Percentiles rank a stretch among this genome's conserved stretches.
phyloP scores from a whole-genome alignment of 2,888 invertebrate species.

The Drosophila mimica region DNA sequence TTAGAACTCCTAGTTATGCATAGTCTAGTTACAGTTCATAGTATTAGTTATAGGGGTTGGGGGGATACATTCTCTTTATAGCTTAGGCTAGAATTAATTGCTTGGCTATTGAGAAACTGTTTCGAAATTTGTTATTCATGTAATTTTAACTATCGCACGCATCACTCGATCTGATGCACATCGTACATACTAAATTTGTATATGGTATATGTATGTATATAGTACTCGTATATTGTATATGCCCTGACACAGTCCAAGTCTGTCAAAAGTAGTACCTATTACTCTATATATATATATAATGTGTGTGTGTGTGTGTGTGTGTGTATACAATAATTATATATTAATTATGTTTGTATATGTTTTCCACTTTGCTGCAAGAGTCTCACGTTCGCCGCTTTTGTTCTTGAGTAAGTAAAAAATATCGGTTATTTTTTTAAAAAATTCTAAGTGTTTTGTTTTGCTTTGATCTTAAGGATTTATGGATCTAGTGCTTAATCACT shows the following conservation, averaged over 20 bases:
- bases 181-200: conserved; percentile 45
- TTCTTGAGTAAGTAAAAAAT: conserved; percentile 43
- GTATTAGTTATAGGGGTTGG: background rate
- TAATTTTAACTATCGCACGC: conserved; percentile 43
- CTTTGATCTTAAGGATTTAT: conserved; percentile 11
- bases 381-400: conserved; percentile 25
- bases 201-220: conserved; percentile 38
- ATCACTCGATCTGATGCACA: conserved; percentile 24
- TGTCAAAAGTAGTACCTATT: conserved; percentile 65
- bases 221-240: conserved; percentile 64
- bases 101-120: conserved; percentile 19
- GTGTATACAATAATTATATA: conserved; percentile 5
- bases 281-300: conserved; percentile 28
- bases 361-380: conserved; percentile 17
- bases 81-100: conserved; percentile 18
- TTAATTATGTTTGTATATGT: conserved; percentile 5
- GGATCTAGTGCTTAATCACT: conserved; percentile 69
- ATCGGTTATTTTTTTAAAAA: conserved; percentile 33
- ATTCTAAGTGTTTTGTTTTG: conserved; percentile 39
- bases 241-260: conserved; percentile 78
- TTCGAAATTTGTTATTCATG: conserved; percentile 10
- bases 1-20: conserved; percentile 5
- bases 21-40: conserved; percentile 4
- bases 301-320: background rate
- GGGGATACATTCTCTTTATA: conserved; percentile 2